These are phyloP conservation scores for Chauna torquata DNA, from an alignment of 2,113 vertebrate genomes.

Conservation along the genomic window DNA sequence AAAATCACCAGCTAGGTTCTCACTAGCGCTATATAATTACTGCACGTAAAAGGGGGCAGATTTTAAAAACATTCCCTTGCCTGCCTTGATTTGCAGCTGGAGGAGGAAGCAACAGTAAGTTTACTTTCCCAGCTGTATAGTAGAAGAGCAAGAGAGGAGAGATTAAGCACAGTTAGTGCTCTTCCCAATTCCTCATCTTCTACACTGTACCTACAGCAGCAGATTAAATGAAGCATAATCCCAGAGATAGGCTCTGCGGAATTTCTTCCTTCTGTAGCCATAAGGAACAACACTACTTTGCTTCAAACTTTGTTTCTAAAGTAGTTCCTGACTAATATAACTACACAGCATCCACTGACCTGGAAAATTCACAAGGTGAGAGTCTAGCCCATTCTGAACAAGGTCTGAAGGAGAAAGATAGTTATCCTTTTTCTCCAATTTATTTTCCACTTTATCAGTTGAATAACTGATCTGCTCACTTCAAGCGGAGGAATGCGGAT, in stretches of 20 bases:
- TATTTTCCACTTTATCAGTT: neutral
- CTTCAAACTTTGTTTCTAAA: neutral
- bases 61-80: neutral
- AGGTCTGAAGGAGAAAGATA: neutral
- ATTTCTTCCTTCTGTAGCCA: neutral
- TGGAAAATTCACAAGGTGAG: neutral
- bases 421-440: neutral
- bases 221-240: neutral
- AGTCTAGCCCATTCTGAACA: neutral
- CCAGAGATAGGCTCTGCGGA: neutral
- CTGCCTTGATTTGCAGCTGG: constrained; percentile 22
- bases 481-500: neutral
- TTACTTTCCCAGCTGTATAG: neutral
- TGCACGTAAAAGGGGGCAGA: neutral
- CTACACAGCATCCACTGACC: neutral
- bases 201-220: neutral
- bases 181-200: neutral
- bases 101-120: constrained; percentile 8
- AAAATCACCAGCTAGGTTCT: neutral
- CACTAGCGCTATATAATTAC: neutral
- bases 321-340: neutral
- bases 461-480: neutral
- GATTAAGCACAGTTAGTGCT: neutral
- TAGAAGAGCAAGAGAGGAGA: neutral
- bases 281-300: neutral